Evolutionary conservation across 2,113 vertebrate genomes (phyloP), one percentile per base, ranked within the genome.

Genomic region (sheep (Ovis aries)): DNA sequence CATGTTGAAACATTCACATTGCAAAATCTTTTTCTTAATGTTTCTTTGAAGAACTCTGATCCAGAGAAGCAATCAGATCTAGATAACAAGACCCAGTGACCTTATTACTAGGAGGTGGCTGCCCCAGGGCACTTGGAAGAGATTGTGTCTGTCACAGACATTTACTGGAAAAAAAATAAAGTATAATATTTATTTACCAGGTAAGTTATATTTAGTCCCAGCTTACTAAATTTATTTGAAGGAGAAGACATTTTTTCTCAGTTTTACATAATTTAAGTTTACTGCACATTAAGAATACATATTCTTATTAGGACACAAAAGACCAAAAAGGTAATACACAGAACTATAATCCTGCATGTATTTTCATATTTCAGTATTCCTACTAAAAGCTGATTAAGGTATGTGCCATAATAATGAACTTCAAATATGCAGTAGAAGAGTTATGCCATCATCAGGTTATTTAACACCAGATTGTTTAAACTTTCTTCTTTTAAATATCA

Each of bases 21-120:
- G 36, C 29, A 97, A 97, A 94, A 89, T 87, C n/a, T 97, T 98
- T 97, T 95, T 78, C 95, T 98, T 97, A 97, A 90, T 90, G 80
- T 97, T 62, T 98, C 88, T 90, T 52, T 93, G 95, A 97, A 98
- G 78, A 93, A 90, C 94, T 33, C 17, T 92, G 88, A 57, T 67
- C 77, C 25, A 88, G 86, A 97, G 88, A 95, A 97, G 88, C 96
- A n/a, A 64, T 36, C 10, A 77, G 57, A 98, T 87, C 64, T 86
- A 64, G 88, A 93, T 64, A 98, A 95, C 57, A 96, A 97, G 86
- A 60, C 17, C 25, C 31, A 82, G 25, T 33, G 40, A 81, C 67
- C 21, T 29, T 33, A 55, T 92, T 9, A 71, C 45, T 59, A n/a
- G 67, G 19, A 90, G 53, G 19, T 59, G 8, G 36, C 17, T 78